These are phyloP conservation scores for Hemicordylus capensis DNA, from an alignment of 2,113 vertebrate genomes.

Conservation along the genomic window DNA sequence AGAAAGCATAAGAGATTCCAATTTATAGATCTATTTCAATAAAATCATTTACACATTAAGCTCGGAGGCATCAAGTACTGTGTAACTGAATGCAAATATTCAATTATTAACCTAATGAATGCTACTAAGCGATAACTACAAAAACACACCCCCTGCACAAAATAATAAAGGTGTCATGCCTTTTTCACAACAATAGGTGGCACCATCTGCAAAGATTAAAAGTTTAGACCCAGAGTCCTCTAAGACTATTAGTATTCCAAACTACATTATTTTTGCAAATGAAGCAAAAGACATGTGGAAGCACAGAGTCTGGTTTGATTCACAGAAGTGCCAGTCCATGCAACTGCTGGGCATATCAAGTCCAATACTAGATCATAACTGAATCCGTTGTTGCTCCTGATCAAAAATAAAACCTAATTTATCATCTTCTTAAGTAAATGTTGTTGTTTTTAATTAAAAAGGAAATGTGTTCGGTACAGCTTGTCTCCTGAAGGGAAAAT, in stretches of 20 bases:
- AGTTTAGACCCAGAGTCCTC: neutral
- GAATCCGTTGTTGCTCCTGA: neutral
- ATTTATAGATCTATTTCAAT: neutral
- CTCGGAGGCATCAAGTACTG: neutral
- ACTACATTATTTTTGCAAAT: neutral
- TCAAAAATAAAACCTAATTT: neutral
- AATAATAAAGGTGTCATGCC: neutral
- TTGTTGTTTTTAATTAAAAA: neutral
- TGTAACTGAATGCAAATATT: neutral
- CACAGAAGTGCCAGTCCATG: neutral
- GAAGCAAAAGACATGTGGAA: neutral
- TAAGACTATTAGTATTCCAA: slow-evolving; percentile 17
- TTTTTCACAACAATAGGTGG: slow-evolving; percentile 69
- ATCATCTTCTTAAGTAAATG: neutral
- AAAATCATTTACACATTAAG: neutral
- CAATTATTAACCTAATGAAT: neutral
- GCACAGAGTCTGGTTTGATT: neutral
- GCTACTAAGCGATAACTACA: neutral
- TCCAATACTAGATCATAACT: neutral
- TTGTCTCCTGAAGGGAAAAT: too few species aligned
- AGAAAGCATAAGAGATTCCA: neutral
- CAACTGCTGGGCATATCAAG: neutral
- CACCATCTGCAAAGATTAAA: slow-evolving; percentile 58
- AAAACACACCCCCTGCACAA: neutral
- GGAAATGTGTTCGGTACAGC: neutral